These are phyloP conservation scores for Himalopsyche japonica DNA, from an alignment of 2,888 invertebrate genomes.

Conservation along the genomic window DNA sequence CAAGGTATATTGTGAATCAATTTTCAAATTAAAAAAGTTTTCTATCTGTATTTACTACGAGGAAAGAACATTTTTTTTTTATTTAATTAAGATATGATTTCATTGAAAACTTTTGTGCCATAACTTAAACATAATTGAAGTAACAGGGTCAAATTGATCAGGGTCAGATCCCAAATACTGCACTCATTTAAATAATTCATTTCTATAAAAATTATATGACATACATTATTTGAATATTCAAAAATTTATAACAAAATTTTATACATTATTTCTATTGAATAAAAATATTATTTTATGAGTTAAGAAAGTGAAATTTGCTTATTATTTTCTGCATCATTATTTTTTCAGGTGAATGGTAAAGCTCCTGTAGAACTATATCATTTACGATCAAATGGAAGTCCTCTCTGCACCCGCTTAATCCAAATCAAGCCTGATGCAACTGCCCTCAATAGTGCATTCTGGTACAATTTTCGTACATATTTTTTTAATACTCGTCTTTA, in stretches of 20 bases:
- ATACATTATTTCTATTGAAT: not conserved
- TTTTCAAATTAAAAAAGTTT: not conserved
- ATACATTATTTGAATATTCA: not conserved
- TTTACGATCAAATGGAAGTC: constrained; percentile 92
- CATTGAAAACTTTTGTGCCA: too few species aligned
- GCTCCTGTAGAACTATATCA: constrained; percentile 88
- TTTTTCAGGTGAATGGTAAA: constrained; percentile 52
- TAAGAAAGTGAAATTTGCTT: too few species aligned
- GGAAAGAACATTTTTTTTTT: not conserved
- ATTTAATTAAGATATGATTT: not conserved
- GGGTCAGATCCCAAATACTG: too few species aligned
- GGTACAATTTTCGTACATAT: constrained; percentile 63
- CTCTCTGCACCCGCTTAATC: constrained; percentile 88
- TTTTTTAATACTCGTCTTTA: not conserved
- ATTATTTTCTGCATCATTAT: not conserved
- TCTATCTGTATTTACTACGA: not conserved
- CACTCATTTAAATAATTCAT: not conserved
- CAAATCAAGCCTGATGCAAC: constrained; percentile 86
- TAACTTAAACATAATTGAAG: too few species aligned
- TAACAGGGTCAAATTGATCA: too few species aligned
- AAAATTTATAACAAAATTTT: not conserved
- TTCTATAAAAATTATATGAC: not conserved
- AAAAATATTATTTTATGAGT: not conserved
- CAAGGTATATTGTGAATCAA: constrained; percentile 45
- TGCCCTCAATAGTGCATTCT: constrained; percentile 91